These are phyloP conservation scores for Melanogrammus aeglefinus DNA, from an alignment of 2,797 vertebrate species.

Conservation along the genomic window DNA sequence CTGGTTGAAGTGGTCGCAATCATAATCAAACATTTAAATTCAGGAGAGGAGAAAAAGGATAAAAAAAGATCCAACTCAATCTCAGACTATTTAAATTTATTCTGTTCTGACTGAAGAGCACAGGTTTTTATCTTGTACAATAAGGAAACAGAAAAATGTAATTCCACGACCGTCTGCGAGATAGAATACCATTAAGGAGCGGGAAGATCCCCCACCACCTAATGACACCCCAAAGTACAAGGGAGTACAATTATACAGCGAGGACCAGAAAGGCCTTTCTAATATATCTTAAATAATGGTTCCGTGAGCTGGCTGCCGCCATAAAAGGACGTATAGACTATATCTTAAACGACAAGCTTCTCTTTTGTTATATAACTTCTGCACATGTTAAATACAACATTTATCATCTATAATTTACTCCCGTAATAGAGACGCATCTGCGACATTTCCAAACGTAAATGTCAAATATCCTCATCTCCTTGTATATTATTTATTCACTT, in stretches of 20 bases:
- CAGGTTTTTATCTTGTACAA: not conserved
- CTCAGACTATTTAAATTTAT: not conserved
- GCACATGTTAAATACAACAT: not conserved
- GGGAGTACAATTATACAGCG: not conserved
- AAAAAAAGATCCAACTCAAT: not conserved
- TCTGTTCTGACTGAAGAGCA: not conserved
- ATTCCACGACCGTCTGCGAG: not conserved
- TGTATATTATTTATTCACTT: not conserved
- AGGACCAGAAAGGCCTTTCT: not conserved
- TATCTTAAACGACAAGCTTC: not conserved
- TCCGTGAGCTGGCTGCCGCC: not conserved
- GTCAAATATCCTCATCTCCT: not conserved
- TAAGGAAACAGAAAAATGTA: not conserved
- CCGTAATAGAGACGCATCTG: not conserved
- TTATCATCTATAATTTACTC: not conserved
- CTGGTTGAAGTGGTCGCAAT: not conserved
- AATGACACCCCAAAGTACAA: not conserved
- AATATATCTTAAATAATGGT: not conserved
- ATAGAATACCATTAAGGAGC: not conserved
- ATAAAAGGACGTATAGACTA: not conserved
- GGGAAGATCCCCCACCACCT: not conserved
- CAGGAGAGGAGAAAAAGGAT: not conserved
- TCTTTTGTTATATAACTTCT: not conserved
- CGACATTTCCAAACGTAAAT: not conserved
- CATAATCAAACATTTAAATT: conserved; percentile 2